Evolutionary conservation across 53 echinoderm and acorn worm genomes (phyloP), one percentile per base, ranked within the genome.

Genomic region (Pentamera pediparva): DNA sequence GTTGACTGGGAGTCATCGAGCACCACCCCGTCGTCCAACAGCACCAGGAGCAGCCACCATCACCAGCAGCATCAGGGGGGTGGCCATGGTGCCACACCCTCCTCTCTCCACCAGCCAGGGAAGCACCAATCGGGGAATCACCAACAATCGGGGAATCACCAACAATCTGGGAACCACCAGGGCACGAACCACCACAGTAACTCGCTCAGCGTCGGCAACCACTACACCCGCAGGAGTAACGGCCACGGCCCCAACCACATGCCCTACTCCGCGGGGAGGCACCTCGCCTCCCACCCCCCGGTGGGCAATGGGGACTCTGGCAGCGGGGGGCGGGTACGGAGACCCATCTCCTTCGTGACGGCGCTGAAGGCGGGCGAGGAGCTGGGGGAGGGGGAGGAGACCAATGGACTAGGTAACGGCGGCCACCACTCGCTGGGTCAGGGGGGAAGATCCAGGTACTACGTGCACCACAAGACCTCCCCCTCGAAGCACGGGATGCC

Each of bases 321-420:
- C 32, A n/a, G n/a, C n/a, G n/a, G n/a, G n/a, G n/a, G n/a, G n/a
- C 78, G 95, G 55, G 81, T 87, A 20, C 75, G 95, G 28, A 81
- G 95, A 10, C 95, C 95, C 21, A 94, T 94, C 69, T 94, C 95
- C 1, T 94, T 94, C 76, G 84, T 90, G 38, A 90, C 90, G 0
- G 95, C 90, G 18, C 79, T 94, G 32, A 87, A 94, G 57, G 87
- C 90, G 82, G 90, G 85, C 67, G 87, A 90, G 61, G 92, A 92
- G 54, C 57, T 82, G n/a, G 85, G 87, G 41, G 80, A 84, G 30
- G 71, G 71, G 3, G 78, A 84, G 4, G 75, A 82, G 30, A n/a
- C n/a, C n/a, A n/a, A n/a, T n/a, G 75, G 75, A 61, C 70, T 72
- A 39, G 76, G 78, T 61, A 70, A 38, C 18, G 21, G 32, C 9